These are phyloP conservation scores for Muntiacus reevesi DNA, from an alignment of 2,113 vertebrate species.

Conservation along the genomic window DNA sequence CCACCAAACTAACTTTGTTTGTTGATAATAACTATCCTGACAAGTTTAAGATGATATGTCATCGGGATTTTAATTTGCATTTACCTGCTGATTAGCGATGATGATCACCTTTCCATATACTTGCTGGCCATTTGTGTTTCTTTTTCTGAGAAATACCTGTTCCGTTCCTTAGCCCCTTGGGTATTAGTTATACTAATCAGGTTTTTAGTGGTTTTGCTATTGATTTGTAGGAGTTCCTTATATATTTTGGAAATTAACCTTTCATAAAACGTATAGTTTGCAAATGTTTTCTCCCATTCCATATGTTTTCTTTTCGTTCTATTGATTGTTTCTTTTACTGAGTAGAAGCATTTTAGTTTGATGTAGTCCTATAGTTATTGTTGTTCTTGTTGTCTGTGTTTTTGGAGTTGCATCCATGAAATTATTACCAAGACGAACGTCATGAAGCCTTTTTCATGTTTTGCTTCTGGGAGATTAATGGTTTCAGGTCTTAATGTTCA, in stretches of 20 bases:
- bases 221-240: not conserved
- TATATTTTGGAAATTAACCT: not conserved
- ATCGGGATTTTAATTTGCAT: not conserved
- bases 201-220: not conserved
- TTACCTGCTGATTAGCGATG: not conserved
- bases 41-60: not conserved
- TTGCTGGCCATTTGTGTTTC: not conserved
- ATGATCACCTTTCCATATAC: not conserved
- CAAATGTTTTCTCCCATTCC: not conserved
- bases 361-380: not conserved
- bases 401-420: not conserved
- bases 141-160: not conserved
- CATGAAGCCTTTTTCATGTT: not conserved
- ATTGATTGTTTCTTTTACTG: not conserved
- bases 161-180: not conserved
- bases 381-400: not conserved
- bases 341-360: not conserved
- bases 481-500: not conserved
- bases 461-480: not conserved
- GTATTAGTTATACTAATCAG: not conserved
- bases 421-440: not conserved
- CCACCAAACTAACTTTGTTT: not conserved
- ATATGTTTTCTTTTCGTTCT: not conserved
- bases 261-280: not conserved
- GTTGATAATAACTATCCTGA: not conserved